phyloP scores from a whole-genome alignment of 2,888 invertebrate genomes.

The Diaprepes abbreviatus region DNA sequence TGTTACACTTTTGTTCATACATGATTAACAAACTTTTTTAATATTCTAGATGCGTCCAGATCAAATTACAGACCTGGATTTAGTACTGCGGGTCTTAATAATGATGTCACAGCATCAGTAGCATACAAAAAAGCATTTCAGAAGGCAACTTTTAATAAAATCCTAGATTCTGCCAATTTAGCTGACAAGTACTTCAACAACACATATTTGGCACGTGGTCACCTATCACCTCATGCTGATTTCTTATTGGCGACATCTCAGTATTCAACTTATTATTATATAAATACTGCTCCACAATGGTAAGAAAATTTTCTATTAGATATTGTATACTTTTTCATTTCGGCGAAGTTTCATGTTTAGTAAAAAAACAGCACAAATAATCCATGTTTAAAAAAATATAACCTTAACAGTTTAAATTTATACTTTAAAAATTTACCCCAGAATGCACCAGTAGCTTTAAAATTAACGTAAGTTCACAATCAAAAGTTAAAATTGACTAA shows the following conservation, averaged over 20 bases:
- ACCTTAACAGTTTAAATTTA: too few species aligned
- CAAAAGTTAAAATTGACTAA: too few species aligned
- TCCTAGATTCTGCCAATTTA: constrained; percentile 59
- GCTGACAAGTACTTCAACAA: constrained; percentile 62
- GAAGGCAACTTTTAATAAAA: constrained; percentile 60
- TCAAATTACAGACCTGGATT: constrained; percentile 61
- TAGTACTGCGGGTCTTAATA: constrained; percentile 60
- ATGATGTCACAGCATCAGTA: constrained; percentile 50
- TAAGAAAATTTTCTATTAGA: too few species aligned
- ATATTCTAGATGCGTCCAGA: constrained; percentile 58
- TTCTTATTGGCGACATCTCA: constrained; percentile 68
- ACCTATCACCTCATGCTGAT: constrained; percentile 71
- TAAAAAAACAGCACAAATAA: too few species aligned
- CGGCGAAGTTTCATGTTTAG: too few species aligned
- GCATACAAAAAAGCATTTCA: constrained; percentile 62
- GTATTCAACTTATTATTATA: constrained; percentile 69
- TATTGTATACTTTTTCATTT: too few species aligned
- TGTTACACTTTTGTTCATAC: not conserved
- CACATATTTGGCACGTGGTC: constrained; percentile 68
- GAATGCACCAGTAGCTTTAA: too few species aligned
- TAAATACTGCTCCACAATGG: constrained; percentile 71
- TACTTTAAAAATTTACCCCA: too few species aligned
- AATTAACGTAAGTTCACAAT: too few species aligned
- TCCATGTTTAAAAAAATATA: too few species aligned
- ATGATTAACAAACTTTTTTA: not conserved